Evolutionary conservation across 1,140 invertebrate species (phyloP).

Genomic region (Drosophila nikananu): DNA sequence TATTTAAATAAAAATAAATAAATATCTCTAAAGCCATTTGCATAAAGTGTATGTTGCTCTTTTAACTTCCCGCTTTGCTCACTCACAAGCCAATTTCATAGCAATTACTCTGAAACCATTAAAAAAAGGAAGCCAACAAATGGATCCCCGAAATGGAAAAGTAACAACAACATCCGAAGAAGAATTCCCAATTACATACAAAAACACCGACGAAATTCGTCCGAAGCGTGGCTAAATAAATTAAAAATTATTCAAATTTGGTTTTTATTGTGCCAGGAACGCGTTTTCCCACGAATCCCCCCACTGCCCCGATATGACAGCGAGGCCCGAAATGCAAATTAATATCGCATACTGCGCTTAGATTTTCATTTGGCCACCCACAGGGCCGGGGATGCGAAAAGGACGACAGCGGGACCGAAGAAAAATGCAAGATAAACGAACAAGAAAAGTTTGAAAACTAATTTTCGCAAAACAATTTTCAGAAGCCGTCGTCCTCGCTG

Average conservation of each 20-base stretch:
- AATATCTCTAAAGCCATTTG: constrained; percentile 41
- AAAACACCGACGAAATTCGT: constrained; percentile 19
- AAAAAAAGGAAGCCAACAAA: constrained; percentile 38
- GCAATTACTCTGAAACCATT: constrained; percentile 60
- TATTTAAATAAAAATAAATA: constrained; percentile 48
- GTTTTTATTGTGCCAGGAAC: constrained; percentile 67
- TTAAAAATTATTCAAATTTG: constrained; percentile 82
- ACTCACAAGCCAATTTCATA: constrained; percentile 44
- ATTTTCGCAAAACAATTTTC: constrained; percentile 83
- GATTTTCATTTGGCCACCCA: constrained; percentile 57
- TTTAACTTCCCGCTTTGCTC: neutral
- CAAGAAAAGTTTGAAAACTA: constrained; percentile 79
- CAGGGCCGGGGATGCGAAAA: constrained; percentile 8
- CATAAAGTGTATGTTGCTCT: constrained; percentile 13
- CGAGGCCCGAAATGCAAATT: constrained; percentile 74
- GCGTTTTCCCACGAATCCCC: neutral
- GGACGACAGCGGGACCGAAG: constrained; percentile 23
- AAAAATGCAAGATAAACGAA: constrained; percentile 53
- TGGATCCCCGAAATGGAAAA: constrained; percentile 9
- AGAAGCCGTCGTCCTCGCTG: constrained; percentile 35
- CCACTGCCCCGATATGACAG: constrained; percentile 16
- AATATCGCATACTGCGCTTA: constrained; percentile 75
- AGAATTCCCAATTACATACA: constrained; percentile 36
- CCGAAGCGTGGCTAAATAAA: constrained; percentile 65
- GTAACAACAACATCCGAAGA: constrained; percentile 14